These are phyloP conservation scores for Chromoteleia sp. DNA, from an alignment of 2,888 invertebrate genomes.

Conservation along the genomic window DNA sequence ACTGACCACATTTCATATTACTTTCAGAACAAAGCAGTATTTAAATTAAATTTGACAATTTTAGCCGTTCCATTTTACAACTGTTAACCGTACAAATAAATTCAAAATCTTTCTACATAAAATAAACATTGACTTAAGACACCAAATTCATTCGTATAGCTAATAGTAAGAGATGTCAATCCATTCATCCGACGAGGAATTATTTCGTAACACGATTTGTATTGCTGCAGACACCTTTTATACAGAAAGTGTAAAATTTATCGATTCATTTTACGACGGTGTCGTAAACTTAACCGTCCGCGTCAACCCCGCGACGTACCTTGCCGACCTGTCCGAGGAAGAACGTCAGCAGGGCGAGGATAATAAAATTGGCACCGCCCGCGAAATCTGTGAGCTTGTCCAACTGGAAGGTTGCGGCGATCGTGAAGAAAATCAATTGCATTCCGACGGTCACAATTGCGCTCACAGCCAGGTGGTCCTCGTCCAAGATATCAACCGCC, in stretches of 20 bases:
- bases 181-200: too few species aligned
- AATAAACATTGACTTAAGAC: too few species aligned
- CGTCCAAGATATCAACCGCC: slow-evolving; percentile 91
- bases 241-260: too few species aligned
- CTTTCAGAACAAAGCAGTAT: too few species aligned
- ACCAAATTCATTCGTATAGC: too few species aligned
- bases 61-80: too few species aligned
- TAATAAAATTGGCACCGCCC: slow-evolving; percentile 96
- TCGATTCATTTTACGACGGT: slow-evolving; percentile 13
- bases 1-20: too few species aligned
- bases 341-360: slow-evolving; percentile 94
- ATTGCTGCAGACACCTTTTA: neutral
- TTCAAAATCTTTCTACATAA: too few species aligned
- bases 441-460: slow-evolving; percentile 93
- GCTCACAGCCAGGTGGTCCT: slow-evolving; percentile 94
- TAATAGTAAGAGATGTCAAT: too few species aligned
- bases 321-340: slow-evolving; percentile 93
- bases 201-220: too few species aligned
- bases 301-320: slow-evolving; percentile 81
- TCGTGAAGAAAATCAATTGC: slow-evolving; percentile 94
- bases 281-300: slow-evolving; percentile 18
- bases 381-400: slow-evolving; percentile 97
- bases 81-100: too few species aligned
- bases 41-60: too few species aligned
- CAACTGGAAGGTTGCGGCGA: slow-evolving; percentile 94